These are phyloP conservation scores for Stenotaenia linearis DNA, from an alignment of 2,888 invertebrate species.

Conservation along the genomic window DNA sequence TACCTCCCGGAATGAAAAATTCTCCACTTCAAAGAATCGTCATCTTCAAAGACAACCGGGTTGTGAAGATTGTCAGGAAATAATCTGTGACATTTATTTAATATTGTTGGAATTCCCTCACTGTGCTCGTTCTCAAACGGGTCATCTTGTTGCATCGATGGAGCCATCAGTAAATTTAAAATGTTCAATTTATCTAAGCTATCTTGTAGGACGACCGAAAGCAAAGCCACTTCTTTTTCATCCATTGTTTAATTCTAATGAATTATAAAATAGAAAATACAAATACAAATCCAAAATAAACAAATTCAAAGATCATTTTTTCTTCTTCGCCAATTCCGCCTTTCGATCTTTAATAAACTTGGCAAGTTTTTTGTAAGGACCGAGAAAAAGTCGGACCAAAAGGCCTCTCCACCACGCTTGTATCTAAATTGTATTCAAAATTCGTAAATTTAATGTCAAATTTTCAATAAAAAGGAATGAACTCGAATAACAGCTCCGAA, in stretches of 20 bases:
- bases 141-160: neutral
- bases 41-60: neutral
- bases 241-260: neutral
- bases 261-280: neutral
- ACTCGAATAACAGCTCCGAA: neutral
- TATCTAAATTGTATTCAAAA: slow-evolving; percentile 46
- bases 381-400: slow-evolving; percentile 66
- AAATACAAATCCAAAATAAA: neutral
- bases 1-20: neutral
- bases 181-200: neutral
- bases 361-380: slow-evolving; percentile 57
- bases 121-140: neutral
- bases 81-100: neutral
- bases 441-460: neutral
- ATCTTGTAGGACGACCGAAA: neutral
- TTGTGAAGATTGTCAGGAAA: neutral
- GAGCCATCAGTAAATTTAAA: neutral
- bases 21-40: neutral
- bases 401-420: slow-evolving; percentile 73
- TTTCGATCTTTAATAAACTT: slow-evolving; percentile 43
- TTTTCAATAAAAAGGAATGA: neutral
- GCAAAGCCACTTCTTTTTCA: neutral
- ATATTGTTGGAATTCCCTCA: neutral
- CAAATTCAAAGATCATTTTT: neutral
- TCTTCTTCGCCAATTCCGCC: neutral